Conservation (phyloP, 1,140 invertebrate species). For the Drosophila mauritiana region DNA sequence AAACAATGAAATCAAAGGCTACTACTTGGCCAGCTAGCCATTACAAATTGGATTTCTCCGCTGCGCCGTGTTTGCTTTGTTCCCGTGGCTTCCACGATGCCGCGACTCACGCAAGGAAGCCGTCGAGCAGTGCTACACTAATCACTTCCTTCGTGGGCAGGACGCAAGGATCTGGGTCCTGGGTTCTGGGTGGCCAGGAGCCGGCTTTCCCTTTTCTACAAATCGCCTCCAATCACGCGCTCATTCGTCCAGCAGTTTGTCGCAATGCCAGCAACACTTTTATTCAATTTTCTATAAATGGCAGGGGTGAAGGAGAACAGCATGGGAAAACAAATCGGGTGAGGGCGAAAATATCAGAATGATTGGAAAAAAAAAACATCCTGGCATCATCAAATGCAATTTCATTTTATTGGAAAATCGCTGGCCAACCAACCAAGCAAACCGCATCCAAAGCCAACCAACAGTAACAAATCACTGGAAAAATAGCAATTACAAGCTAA, state of each 20-base stretch:
- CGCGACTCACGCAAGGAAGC: slow-evolving; percentile 35
- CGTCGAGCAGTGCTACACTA: slow-evolving; percentile 45
- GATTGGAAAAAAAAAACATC: slow-evolving; percentile 68
- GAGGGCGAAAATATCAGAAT: slow-evolving; percentile 41
- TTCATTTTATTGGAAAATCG: slow-evolving; percentile 80
- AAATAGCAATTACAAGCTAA: background rate
- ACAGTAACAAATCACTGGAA: slow-evolving; percentile 17
- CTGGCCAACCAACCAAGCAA: slow-evolving; percentile 73
- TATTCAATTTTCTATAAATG: slow-evolving; percentile 81
- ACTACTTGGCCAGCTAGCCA: slow-evolving; percentile 20
- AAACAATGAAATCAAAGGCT: slow-evolving; percentile 60
- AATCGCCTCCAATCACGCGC: slow-evolving; percentile 72
- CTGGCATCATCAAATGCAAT: slow-evolving; percentile 79
- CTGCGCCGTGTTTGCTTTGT: slow-evolving; percentile 60
- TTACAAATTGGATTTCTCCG: slow-evolving; percentile 69
- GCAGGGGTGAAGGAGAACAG: slow-evolving; percentile 33
- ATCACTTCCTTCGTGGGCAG: slow-evolving; percentile 64
- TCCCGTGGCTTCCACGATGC: slow-evolving; percentile 24
- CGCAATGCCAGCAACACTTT: slow-evolving; percentile 79
- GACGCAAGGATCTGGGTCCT: slow-evolving; percentile 11
- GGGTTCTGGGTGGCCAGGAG: slow-evolving; percentile 9
- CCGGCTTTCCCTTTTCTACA: slow-evolving; percentile 45
- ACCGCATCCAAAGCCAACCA: slow-evolving; percentile 53
- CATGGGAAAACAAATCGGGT: slow-evolving; percentile 16
- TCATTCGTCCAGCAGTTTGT: slow-evolving; percentile 76